Conservation (phyloP, 2,797 vertebrate species). For the Melanotaenia nigrans region DNA sequence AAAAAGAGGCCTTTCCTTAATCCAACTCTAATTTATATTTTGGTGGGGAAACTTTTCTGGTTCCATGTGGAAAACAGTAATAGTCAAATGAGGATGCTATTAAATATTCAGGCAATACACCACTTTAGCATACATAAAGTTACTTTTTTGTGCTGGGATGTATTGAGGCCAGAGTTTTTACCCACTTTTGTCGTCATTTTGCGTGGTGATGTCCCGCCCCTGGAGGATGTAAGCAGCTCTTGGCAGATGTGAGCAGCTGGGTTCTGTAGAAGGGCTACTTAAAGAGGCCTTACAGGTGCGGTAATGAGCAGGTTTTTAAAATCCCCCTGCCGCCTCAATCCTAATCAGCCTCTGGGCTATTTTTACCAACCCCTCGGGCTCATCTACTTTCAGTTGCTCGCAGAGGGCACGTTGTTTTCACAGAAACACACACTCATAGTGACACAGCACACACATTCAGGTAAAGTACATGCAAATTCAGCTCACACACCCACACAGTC, state of each 20-base stretch:
- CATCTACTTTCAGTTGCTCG: constrained; percentile 75
- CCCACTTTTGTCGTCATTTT: constrained; percentile 52
- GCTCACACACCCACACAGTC: constrained; percentile 23
- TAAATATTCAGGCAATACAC: constrained; percentile 53
- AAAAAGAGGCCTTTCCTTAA: constrained; percentile 1
- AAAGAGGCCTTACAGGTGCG: constrained; percentile 81
- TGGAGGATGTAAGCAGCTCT: constrained; percentile 69
- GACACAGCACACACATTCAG: constrained; percentile 50
- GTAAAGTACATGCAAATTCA: constrained; percentile 53
- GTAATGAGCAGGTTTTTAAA: constrained; percentile 84
- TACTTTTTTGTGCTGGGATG: constrained; percentile 57
- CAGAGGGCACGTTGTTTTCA: constrained; percentile 70
- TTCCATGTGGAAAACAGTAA: constrained; percentile 35
- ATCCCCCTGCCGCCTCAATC: constrained; percentile 72
- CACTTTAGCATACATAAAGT: constrained; percentile 56
- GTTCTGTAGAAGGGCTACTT: constrained; percentile 76
- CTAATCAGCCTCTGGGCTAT: constrained; percentile 84
- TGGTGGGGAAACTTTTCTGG: constrained; percentile 34
- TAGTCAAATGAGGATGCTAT: constrained; percentile 49
- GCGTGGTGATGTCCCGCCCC: constrained; percentile 71
- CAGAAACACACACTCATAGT: constrained; percentile 50
- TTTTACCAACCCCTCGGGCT: constrained; percentile 82
- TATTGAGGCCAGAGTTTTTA: constrained; percentile 75
- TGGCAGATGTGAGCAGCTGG: constrained; percentile 82
- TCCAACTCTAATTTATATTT: constrained; percentile 43